These are phyloP conservation scores for Hormiphora californensis DNA, from an alignment of 37 sponge, comb jelly and placozoan species.

Conservation along the genomic window DNA sequence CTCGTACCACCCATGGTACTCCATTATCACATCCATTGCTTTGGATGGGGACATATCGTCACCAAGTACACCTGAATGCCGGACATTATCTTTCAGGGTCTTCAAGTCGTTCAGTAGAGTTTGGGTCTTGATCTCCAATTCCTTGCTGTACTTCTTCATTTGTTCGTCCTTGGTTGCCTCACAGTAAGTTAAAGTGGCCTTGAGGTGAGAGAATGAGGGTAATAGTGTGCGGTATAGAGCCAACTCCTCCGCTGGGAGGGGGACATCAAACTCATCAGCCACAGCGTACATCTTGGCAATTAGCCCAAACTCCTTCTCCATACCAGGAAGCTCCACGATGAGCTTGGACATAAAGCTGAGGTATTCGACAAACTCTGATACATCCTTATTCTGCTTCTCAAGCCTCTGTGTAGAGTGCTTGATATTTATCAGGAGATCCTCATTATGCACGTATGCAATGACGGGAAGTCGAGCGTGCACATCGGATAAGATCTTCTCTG, in stretches of 20 bases:
- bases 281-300: slow-evolving; percentile 61
- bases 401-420: slow-evolving; percentile 57
- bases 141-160: slow-evolving; percentile 52
- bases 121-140: slow-evolving; percentile 16
- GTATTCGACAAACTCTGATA: slow-evolving; percentile 57
- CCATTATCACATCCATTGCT: neutral
- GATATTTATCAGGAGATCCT: slow-evolving; percentile 50
- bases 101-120: slow-evolving; percentile 16
- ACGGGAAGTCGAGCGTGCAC: slow-evolving; percentile 58
- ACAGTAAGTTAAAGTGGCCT: slow-evolving; percentile 54
- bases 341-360: slow-evolving; percentile 57
- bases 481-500: slow-evolving; percentile 54
- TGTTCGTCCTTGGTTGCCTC: slow-evolving; percentile 49
- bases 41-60: slow-evolving; percentile 1
- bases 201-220: slow-evolving; percentile 59
- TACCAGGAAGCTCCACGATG: slow-evolving; percentile 28
- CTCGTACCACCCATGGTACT: slow-evolving; percentile 17
- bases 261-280: slow-evolving; percentile 62
- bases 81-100: slow-evolving; percentile 42
- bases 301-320: slow-evolving; percentile 54
- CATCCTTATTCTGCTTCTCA: slow-evolving; percentile 27
- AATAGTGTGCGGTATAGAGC: slow-evolving; percentile 61
- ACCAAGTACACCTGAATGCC: slow-evolving; percentile 22
- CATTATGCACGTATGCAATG: slow-evolving; percentile 51
- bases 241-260: slow-evolving; percentile 56